phyloP scores from a whole-genome alignment of 2,888 invertebrate genomes.

The Galerucella pusilla region DNA sequence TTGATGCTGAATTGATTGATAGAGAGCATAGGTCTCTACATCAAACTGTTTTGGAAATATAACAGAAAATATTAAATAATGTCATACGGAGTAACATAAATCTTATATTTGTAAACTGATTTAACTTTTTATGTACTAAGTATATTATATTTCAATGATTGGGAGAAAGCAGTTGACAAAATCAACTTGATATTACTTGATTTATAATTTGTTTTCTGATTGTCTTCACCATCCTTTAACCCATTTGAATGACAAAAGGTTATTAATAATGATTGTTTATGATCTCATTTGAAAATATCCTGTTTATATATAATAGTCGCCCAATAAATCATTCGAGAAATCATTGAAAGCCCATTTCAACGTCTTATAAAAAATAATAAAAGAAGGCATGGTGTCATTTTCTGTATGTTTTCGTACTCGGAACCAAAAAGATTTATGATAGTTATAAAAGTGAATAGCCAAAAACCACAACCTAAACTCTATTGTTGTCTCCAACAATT shows the following conservation, averaged over 20 bases:
- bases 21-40: too few species aligned
- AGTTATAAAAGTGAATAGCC: conserved; percentile 48
- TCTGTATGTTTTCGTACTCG: conserved; percentile 40
- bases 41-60: too few species aligned
- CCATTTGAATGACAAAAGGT: neutral
- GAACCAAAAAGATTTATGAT: conserved; percentile 46
- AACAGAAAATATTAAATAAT: too few species aligned
- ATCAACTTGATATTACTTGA: too few species aligned
- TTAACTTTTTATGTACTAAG: too few species aligned
- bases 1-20: too few species aligned
- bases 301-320: conserved; percentile 1
- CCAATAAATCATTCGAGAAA: conserved; percentile 28
- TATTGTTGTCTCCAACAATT: conserved; percentile 48
- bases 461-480: conserved; percentile 48
- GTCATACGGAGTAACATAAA: too few species aligned
- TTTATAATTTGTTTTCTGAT: too few species aligned
- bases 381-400: conserved; percentile 39
- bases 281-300: conserved; percentile 10
- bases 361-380: conserved; percentile 37
- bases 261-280: neutral
- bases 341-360: conserved; percentile 29
- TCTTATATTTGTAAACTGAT: too few species aligned
- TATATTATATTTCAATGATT: too few species aligned
- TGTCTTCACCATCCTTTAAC: neutral
- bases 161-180: too few species aligned